These are phyloP conservation scores for Chamaetylas fuelleborni DNA, from an alignment of 2,113 vertebrate species.

Conservation along the genomic window DNA sequence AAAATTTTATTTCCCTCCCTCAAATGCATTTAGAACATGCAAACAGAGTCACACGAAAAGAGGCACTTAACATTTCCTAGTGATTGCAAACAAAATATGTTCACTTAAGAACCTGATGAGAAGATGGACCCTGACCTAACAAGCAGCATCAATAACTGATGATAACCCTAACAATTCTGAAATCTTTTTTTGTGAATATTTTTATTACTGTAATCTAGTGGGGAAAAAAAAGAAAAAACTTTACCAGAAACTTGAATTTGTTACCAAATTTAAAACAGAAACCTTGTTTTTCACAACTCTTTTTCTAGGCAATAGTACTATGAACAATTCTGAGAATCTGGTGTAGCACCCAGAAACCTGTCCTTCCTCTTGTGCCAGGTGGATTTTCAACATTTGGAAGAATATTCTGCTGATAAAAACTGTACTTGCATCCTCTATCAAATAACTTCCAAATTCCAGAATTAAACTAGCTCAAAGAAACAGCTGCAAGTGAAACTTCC, in stretches of 20 bases:
- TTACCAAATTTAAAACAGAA: neutral
- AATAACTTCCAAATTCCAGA: neutral
- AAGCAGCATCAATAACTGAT: neutral
- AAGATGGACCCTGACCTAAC: neutral
- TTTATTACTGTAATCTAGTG: neutral
- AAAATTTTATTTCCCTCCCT: neutral
- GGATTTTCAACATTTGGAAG: neutral
- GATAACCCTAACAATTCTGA: neutral
- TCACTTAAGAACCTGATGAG: neutral
- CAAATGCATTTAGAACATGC: neutral
- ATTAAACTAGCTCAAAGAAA: neutral
- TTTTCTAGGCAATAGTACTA: neutral
- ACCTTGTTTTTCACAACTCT: neutral
- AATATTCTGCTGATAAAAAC: neutral
- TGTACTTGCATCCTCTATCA: neutral
- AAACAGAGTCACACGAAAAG: neutral
- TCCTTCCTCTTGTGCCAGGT: neutral
- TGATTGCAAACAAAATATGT: neutral
- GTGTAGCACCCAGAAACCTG: neutral
- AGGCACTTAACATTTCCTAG: neutral
- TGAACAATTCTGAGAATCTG: neutral
- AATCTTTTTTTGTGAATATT: neutral
- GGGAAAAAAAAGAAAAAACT: neutral
- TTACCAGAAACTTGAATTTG: neutral
- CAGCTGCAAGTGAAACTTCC: neutral